Conservation (phyloP, 2,113 vertebrate species). For the Mastomys coucha region DNA sequence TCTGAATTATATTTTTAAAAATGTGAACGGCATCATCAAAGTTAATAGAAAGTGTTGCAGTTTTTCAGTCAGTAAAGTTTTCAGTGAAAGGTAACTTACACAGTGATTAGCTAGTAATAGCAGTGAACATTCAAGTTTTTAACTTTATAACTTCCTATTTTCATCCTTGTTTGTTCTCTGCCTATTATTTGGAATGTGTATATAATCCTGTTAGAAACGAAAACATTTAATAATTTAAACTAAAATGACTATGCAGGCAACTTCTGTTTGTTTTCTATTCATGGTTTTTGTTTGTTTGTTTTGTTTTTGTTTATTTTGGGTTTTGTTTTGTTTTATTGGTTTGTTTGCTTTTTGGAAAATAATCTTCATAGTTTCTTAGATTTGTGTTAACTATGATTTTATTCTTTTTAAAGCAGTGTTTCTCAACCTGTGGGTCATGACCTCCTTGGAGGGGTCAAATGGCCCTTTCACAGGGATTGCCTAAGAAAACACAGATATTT, state of each 20-base stretch:
- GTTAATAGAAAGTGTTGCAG: constrained; percentile 70
- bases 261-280: neutral
- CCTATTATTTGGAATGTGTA: neutral
- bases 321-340: neutral
- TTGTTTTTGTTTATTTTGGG: neutral
- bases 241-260: neutral
- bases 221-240: neutral
- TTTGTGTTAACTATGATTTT: neutral
- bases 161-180: neutral
- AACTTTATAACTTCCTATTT: neutral
- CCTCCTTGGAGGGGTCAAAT: neutral
- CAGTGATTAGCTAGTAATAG: neutral
- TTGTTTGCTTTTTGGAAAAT: neutral
- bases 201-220: neutral
- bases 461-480: neutral
- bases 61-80: constrained; percentile 79
- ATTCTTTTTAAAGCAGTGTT: neutral
- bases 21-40: constrained; percentile 57
- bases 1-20: constrained; percentile 69
- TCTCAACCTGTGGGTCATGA: neutral
- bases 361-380: constrained; percentile 25
- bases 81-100: constrained; percentile 76
- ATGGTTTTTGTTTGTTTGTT: neutral
- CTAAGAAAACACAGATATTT: neutral
- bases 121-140: neutral